Base-by-base conservation (phyloP, 2,888 invertebrate genomes). In the Xanthorhoe spadicearia region DNA sequence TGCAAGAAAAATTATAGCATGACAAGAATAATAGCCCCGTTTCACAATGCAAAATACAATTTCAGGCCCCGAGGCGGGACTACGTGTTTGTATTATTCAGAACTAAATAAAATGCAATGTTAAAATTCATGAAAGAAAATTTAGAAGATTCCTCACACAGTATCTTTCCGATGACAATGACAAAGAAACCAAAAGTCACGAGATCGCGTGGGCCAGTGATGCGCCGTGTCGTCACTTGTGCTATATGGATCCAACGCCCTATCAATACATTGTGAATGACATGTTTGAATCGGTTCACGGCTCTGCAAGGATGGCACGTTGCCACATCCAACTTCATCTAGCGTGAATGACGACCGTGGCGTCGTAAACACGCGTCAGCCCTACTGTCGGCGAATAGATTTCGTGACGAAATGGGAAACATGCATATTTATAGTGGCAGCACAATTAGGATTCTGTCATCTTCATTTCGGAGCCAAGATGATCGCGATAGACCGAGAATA, bases 281-380 rank as follows among this genome's bases (percentile, higher is more conserved):
- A 71, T 64, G 28, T 53, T 43, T 61, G 52, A 48, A 38, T 50
- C 57, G 38, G 52, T 53, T 32, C 48, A 56, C 46, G 53, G 61
- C 55, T 48, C 38, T 23, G 32, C 55, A 67, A 58, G 67, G 64
- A 52, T 81, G 78, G 77, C 79, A 66, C 58, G 50, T 15, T 61
- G 77, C 79, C 79, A 79, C 70, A 66, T 71, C 72, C 72, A 62
- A 64, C 66, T 68, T 65, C 70, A 19, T 18, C 43, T 46, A 61
- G 52, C 55, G 55, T 46, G 63, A 63, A 43, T 19, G 57, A 67
- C 65, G 68, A 50, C 61, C 61, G 59, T 60, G 67, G 38, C 58
- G 43, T 48, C 61, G 62, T 66, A 65, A 66, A 69, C 70, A 71
- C 62, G 66, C 60, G 65, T 55, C 67, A 72, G 53, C 68, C 66